Base-by-base conservation (phyloP, 2,888 invertebrate species). In the Thyatira batis region DNA sequence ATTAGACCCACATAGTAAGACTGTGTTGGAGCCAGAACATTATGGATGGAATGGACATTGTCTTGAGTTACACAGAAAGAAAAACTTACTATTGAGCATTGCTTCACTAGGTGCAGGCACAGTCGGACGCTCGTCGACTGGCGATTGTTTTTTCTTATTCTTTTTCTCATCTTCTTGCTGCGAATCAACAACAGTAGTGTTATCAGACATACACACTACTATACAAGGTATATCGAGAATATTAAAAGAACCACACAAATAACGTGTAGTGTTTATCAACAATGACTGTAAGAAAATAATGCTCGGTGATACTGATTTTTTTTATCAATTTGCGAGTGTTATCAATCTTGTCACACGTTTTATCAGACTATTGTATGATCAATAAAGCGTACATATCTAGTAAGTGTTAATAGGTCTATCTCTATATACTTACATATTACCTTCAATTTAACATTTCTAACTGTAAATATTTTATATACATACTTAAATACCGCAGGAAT, bases 91-190 rank as follows among this genome's bases (percentile, higher is more conserved):
- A 68, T 92, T 91, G 66, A 92, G 91, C 86, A 92, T 92, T 45
- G 92, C 91, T 75, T 92, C 92, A 59, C 92, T 92, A 45, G 92
- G 92, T 53, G 91, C 87, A 0, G 92, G 92, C 21, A 92, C 92
- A 43, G 77, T 65, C 2, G 91, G 91, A 58, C 92, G 77, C 39
- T 92, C 92, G 67, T 92, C 92, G 51, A 89, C 89, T 0, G 92
- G 91, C 17, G 91, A 82, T 69, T 85, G 85, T 63, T 88, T 89
- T 73, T 91, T 91, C 78, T 90, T 91, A 69, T 68, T 89, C 69
- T 91, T 91, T 69, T 91, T 90, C 72, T 92, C 90, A 84, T 92
- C 92, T 49, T 92, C 91, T 65, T 84, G 84, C 88, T 89, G 91
- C 69, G 78, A 80, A 76, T 71, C 73, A 69, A 75, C 69, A 77